Evolutionary conservation across 2,113 vertebrate genomes (phyloP), one percentile per base, ranked within the genome.

Genomic region (Mungos mungo): DNA sequence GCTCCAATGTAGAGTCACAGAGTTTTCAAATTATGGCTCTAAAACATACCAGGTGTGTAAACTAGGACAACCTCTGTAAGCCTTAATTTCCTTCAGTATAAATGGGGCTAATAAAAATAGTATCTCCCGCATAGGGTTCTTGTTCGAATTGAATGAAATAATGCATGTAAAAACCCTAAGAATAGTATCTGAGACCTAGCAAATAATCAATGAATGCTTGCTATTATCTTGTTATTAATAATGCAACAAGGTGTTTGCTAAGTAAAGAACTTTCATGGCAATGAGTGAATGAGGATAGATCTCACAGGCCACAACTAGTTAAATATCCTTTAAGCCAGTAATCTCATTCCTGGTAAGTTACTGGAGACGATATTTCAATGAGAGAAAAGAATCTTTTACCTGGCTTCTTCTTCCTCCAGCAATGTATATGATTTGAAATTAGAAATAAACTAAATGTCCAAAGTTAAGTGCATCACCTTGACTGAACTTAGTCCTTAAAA

Each of bases 91-190:
- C 65, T 90, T 94, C 90, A 95, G 76, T 89, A 88, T 97, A 90
- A 98, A 38, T 90, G 45, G 87, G 94, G 80, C 94, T 97, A 97
- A 93, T 94, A 98, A 96, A 96, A 98, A 97, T 95, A 97, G 90
- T 90, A 72, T 57, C 41, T 95, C 65, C 38, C 54, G 94, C 84
- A 82, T 71, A 95, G 84, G 38, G 65, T 63, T 94, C 84, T 96
- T 95, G 4, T 85, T 71, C 81, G 92, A 96, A 96, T 7, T 96
- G 57, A 97, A 96, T 96, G 84, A 85, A 96, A 90, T 94, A 92
- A 96, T 85, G 3, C 35, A 35, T 90, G 11, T 90, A 81, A 87
- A 93, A 90, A 93, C 2, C 41, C 90, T 95, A 80, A 80, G 50
- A 97, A 80, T 88, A 96, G 47, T 96, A 85, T 97, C 90, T 96